A percentile compares a stretch with the other conserved stretches of the same genome.
Evolutionary conservation across 2,113 vertebrate species (phyloP).

Genomic region (Dicrurus megarhynchus): DNA sequence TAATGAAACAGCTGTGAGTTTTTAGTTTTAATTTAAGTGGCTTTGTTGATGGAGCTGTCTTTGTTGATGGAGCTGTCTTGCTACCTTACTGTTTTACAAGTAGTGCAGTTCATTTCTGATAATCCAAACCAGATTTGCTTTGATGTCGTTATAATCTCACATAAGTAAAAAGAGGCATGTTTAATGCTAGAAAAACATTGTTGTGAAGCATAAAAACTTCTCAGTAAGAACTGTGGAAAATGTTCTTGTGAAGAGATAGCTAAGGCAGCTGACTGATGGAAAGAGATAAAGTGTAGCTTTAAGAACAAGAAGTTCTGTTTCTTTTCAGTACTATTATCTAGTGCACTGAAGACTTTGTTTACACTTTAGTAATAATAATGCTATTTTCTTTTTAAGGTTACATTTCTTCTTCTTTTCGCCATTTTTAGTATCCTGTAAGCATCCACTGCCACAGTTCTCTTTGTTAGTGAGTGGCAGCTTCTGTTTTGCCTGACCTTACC

Average conservation of each 20-base stretch:
- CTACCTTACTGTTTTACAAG: not conserved
- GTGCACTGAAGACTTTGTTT: not conserved
- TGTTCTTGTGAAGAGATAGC: not conserved
- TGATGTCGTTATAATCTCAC: not conserved
- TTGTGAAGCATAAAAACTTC: not conserved
- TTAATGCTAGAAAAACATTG: not conserved
- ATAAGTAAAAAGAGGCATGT: not conserved
- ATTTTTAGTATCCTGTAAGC: not conserved
- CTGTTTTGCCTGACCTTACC: not conserved
- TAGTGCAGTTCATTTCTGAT: not conserved
- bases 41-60: not conserved
- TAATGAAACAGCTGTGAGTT: not conserved
- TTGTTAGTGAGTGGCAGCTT: not conserved
- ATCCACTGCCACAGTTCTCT: not conserved
- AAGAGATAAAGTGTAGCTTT: not conserved
- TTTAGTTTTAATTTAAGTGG: not conserved
- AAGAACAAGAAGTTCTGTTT: not conserved
- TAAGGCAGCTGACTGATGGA: not conserved
- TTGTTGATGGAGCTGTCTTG: not conserved
- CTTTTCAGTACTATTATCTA: not conserved
- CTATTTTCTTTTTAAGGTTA: not conserved
- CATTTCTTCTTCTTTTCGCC: not conserved
- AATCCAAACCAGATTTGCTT: not conserved
- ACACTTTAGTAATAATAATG: not conserved
- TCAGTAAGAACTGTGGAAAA: not conserved